Conservation (phyloP, 2,113 vertebrate species). For the Actinemys pallida region DNA sequence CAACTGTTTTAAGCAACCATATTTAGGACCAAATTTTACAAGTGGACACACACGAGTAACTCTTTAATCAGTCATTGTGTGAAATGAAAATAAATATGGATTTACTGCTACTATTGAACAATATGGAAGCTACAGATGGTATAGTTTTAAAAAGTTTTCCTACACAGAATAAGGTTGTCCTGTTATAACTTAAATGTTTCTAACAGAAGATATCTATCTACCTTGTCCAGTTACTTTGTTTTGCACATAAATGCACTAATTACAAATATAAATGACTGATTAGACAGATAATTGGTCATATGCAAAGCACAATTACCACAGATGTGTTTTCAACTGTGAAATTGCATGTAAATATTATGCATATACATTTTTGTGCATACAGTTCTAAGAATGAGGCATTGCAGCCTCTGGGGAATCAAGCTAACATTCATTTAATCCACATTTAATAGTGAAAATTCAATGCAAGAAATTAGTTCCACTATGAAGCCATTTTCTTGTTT, state of each 20-base stretch:
- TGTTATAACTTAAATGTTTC: neutral
- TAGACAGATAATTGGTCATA: neutral
- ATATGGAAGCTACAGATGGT: neutral
- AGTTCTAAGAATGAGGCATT: neutral
- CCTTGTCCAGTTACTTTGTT: neutral
- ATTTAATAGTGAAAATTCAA: neutral
- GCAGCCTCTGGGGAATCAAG: neutral
- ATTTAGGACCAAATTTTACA: neutral
- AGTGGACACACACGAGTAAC: neutral
- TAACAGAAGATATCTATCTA: neutral
- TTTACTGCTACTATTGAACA: neutral
- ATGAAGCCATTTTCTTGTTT: neutral
- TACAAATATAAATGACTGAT: neutral
- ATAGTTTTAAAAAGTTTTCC: neutral
- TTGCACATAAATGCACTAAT: accelerated
- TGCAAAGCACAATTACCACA: neutral
- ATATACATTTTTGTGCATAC: neutral
- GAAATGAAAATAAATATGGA: neutral
- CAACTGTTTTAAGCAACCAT: neutral
- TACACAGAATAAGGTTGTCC: neutral
- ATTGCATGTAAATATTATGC: neutral
- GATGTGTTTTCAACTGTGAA: neutral
- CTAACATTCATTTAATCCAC: neutral
- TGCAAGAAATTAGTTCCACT: neutral
- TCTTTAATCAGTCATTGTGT: neutral